Evolutionary conservation across 2,113 vertebrate genomes (phyloP).

Genomic region (Okapia johnstoni): DNA sequence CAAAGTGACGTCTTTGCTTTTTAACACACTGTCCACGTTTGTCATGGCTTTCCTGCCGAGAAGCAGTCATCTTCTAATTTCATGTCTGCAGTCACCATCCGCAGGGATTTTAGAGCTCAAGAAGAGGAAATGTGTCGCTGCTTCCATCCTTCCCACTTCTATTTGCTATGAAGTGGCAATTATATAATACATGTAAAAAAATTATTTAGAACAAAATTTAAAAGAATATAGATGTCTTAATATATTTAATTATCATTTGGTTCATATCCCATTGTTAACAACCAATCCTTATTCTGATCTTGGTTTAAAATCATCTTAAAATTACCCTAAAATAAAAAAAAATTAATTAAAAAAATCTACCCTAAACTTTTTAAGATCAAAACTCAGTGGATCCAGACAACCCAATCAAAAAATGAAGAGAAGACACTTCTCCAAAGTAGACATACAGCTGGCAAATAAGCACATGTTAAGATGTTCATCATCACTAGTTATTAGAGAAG

Average conservation of each 20-base stretch:
- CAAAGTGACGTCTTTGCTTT: not conserved
- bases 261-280: not conserved
- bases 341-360: not conserved
- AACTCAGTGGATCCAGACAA: not conserved
- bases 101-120: not conserved
- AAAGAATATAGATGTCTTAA: not conserved
- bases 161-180: not conserved
- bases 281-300: not conserved
- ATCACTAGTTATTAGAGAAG: not conserved
- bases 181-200: not conserved
- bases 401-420: not conserved
- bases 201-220: slow-evolving; percentile 14
- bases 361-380: not conserved
- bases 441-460: not conserved
- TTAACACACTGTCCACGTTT: not conserved
- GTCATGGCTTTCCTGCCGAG: not conserved
- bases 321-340: not conserved
- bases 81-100: not conserved
- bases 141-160: not conserved
- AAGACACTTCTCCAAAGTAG: not conserved
- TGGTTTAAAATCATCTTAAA: not conserved
- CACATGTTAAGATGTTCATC: not conserved
- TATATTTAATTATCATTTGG: not conserved
- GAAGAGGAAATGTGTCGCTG: not conserved
- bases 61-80: not conserved